Base-by-base conservation (phyloP, 2,113 vertebrate species). In the Vulpes ferrilata region DNA sequence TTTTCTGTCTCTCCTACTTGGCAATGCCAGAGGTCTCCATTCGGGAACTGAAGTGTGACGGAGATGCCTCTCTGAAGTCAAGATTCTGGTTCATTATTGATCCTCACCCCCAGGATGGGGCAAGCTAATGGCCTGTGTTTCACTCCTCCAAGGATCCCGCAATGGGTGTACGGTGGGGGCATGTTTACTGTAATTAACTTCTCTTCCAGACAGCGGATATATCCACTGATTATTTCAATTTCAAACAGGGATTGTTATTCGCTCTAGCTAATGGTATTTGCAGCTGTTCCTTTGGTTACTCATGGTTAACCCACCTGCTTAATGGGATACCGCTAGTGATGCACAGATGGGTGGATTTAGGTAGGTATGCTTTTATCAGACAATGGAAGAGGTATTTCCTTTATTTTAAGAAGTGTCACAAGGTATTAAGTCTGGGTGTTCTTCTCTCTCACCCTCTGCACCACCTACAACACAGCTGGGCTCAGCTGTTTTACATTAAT, bases 401-500 rank as follows among this genome's bases (percentile, higher is more conserved):
- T 93, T 55, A 69, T 85, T 79, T 82, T 83, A 35, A 67, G 51
- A 97, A 79, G 2, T 67, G 19, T 94, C 93, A 51, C 1, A 87
- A 81, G 48, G 20, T 82, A 69, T 19, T 65, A 43, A 43, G 43
- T 76, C 22, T 27, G 10, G 22, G 19, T 4, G 87, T 95, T 10
- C 13, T 81, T 53, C 38, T 69, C 35, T 87, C 32, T 30, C 9
- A 43, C 22, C 22, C 35, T 88, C 38, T 91, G 25, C 7, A 84
- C 23, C 17, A 16, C n/a, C 32, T 55, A n/a, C 0, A 57, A 62
- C 25, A 74, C 11, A 48, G 48, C 48, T 67, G 93, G n/a, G 62
- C 32, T 80, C 32, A 96, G 57, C 43, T 95, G 55, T 55, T 96
- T 87, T 80, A 81, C 3, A 73, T 69, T 55, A 78, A 89, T 78